Percentiles rank a stretch among this genome's conserved stretches.
Evolutionary conservation across 2,888 invertebrate species (phyloP).

Genomic region (Podotricha telesiphe): DNA sequence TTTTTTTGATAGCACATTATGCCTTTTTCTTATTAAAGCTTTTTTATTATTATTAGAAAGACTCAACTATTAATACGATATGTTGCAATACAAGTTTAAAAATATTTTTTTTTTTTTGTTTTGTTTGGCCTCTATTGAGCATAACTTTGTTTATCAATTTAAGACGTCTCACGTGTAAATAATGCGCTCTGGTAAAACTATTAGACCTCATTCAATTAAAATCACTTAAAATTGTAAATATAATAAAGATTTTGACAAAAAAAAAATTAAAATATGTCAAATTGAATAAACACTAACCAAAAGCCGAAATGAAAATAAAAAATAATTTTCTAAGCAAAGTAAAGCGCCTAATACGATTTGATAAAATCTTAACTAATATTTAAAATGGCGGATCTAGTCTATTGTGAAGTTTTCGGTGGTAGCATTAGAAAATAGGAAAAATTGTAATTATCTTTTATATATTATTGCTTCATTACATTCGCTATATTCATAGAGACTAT

Average conservation of each 20-base stretch:
- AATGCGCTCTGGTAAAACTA: not conserved
- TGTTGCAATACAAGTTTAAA: too few relatives aligned
- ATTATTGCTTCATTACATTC: constrained; percentile 2
- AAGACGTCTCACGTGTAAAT: constrained; percentile 16
- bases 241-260: constrained; percentile 20
- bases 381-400: constrained; percentile 44
- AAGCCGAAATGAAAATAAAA: constrained; percentile 25
- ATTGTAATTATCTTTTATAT: constrained; percentile 11
- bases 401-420: constrained; percentile 51
- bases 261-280: constrained; percentile 11
- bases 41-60: too few relatives aligned
- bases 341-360: constrained; percentile 10
- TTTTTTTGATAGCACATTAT: too few relatives aligned
- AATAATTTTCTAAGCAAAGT: constrained; percentile 8
- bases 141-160: not conserved
- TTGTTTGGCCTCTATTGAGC: not conserved
- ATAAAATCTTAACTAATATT: constrained; percentile 45
- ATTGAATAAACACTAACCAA: constrained; percentile 27
- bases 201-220: constrained; percentile 1
- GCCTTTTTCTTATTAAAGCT: too few relatives aligned
- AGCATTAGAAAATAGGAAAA: constrained; percentile 28
- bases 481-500: not conserved
- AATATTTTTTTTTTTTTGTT: too few relatives aligned
- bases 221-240: constrained; percentile 22
- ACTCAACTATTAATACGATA: too few relatives aligned